Percentiles rank a stretch among this genome's conserved stretches.
Conservation (phyloP, 2,888 invertebrate genomes). For the Lycophotia porphyrea region DNA sequence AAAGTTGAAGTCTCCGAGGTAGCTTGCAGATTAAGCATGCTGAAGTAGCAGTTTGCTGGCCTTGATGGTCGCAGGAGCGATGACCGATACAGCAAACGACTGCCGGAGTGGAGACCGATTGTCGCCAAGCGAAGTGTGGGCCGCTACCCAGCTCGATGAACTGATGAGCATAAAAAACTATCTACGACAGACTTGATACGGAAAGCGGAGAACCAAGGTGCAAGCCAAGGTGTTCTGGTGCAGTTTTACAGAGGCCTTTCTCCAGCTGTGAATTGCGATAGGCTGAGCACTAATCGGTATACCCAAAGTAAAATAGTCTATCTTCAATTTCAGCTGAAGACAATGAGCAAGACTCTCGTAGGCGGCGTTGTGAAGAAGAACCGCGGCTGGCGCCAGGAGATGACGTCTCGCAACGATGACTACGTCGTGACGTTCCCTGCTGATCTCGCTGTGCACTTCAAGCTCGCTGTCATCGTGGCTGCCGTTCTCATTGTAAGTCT, state of each 20-base stretch:
- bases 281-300: not conserved
- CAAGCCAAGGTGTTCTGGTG: not conserved
- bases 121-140: not conserved
- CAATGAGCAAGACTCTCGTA: slow-evolving; percentile 67
- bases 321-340: slow-evolving; percentile 68
- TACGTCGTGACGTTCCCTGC: slow-evolving; percentile 29
- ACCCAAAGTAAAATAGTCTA: not conserved
- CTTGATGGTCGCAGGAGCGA: not conserved
- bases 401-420: slow-evolving; percentile 42
- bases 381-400: slow-evolving; percentile 34
- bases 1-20: too few relatives aligned
- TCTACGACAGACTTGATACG: not conserved
- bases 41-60: not conserved
- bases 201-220: not conserved
- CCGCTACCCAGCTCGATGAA: not conserved
- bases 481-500: slow-evolving; percentile 22
- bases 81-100: not conserved
- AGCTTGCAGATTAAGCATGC: not conserved
- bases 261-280: not conserved
- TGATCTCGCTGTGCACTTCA: slow-evolving; percentile 32
- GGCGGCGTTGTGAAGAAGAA: slow-evolving; percentile 64
- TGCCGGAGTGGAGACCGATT: not conserved
- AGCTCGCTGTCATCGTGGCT: slow-evolving; percentile 16
- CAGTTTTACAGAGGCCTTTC: not conserved
- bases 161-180: not conserved